Conservation (phyloP, 1,140 invertebrate species). For the Habropoda laboriosa region DNA sequence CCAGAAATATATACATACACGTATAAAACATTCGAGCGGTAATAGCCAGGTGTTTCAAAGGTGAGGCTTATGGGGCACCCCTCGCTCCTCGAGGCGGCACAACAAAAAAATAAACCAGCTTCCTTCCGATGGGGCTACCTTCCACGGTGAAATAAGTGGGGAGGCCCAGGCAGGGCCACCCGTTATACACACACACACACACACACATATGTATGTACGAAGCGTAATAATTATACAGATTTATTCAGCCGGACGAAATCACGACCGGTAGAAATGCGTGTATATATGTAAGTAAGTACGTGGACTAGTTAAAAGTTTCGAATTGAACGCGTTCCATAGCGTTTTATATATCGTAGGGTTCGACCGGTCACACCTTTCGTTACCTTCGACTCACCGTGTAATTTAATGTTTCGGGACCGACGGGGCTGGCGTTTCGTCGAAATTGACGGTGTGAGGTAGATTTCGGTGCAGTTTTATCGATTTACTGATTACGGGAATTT, state of each 20-base stretch:
- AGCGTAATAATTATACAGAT: slow-evolving; percentile 73
- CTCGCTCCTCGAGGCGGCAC: slow-evolving; percentile 71
- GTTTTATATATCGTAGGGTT: slow-evolving; percentile 31
- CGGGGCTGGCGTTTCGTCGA: too few relatives aligned
- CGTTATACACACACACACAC: slow-evolving; percentile 61
- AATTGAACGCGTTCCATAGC: slow-evolving; percentile 50
- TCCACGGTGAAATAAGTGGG: slow-evolving; percentile 40
- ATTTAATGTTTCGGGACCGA: slow-evolving; percentile 52
- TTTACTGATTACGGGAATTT: neutral
- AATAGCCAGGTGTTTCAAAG: slow-evolving; percentile 80
- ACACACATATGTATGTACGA: too few relatives aligned
- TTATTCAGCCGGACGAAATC: slow-evolving; percentile 64
- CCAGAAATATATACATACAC: neutral
- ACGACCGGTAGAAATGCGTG: slow-evolving; percentile 53
- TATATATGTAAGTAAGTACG: slow-evolving; percentile 9
- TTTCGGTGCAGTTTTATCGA: neutral
- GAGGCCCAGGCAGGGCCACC: slow-evolving; percentile 51
- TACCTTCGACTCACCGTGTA: slow-evolving; percentile 57
- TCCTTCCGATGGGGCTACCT: slow-evolving; percentile 78
- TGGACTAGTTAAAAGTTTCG: slow-evolving; percentile 62
- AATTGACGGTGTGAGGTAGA: neutral
- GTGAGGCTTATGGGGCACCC: slow-evolving; percentile 73
- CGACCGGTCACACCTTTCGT: slow-evolving; percentile 65
- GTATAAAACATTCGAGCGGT: slow-evolving; percentile 75
- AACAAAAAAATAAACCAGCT: slow-evolving; percentile 79